Conservation (phyloP, 2,113 vertebrate species). For the Hoplias malabaricus region DNA sequence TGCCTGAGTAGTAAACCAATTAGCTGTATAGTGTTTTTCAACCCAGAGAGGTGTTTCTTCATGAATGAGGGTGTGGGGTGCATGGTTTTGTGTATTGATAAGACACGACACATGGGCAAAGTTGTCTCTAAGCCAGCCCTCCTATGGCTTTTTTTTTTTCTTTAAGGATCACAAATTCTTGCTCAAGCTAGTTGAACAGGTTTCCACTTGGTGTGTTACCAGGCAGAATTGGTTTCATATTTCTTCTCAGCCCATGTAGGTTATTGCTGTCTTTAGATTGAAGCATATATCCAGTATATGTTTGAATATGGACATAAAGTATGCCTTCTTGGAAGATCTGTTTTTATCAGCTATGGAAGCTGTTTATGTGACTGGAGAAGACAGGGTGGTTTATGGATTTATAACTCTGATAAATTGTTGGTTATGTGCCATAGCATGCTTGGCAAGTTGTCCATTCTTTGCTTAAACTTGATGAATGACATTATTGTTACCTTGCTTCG, state of each 20-base stretch:
- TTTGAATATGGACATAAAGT: background rate
- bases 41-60: background rate
- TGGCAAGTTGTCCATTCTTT: background rate
- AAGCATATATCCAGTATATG: background rate
- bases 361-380: background rate
- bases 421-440: background rate
- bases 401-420: background rate
- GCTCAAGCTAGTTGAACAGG: slow-evolving; percentile 39
- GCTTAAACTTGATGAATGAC: background rate
- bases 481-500: background rate
- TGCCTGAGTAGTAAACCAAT: background rate
- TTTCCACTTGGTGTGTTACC: slow-evolving; percentile 26
- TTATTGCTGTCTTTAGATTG: slow-evolving; percentile 25
- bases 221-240: slow-evolving; percentile 30
- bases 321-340: background rate
- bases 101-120: background rate
- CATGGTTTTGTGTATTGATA: slow-evolving; percentile 11
- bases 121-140: background rate
- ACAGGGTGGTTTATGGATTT: background rate
- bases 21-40: background rate
- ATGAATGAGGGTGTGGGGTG: background rate
- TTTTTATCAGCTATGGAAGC: background rate
- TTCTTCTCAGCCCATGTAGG: slow-evolving; percentile 1
- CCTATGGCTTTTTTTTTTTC: background rate
- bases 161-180: slow-evolving; percentile 7